Conservation (phyloP, 2,113 vertebrate genomes). For the Eira barbara region DNA sequence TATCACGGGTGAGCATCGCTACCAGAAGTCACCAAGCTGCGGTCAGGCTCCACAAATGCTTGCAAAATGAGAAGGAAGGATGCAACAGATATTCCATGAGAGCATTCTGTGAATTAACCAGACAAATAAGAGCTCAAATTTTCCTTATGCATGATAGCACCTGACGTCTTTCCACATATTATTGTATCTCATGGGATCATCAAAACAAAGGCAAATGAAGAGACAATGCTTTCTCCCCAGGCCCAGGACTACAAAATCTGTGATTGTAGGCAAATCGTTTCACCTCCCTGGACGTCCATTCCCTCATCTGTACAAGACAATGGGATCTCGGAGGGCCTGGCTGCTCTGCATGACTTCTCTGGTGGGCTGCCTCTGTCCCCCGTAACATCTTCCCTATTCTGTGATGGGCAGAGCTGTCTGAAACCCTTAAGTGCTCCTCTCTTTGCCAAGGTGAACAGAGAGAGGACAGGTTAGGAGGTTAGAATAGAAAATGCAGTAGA, state of each 20-base stretch:
- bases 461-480: not conserved
- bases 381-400: not conserved
- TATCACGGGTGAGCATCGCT: not conserved
- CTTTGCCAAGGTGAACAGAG: not conserved
- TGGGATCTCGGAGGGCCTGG: not conserved
- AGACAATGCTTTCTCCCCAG: not conserved
- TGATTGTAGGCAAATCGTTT: not conserved
- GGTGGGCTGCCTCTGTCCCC: not conserved
- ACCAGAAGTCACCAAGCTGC: not conserved
- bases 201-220: not conserved
- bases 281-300: not conserved
- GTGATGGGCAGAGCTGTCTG: not conserved
- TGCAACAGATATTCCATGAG: not conserved
- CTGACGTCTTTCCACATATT: not conserved
- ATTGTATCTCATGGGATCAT: not conserved
- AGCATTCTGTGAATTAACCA: slow-evolving; percentile 10
- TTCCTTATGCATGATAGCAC: not conserved
- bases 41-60: not conserved
- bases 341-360: not conserved
- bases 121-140: slow-evolving; percentile 21
- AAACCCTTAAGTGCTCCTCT: not conserved
- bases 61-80: not conserved
- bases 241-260: not conserved
- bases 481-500: not conserved
- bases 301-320: not conserved